A percentile compares a stretch with the other conserved stretches of the same genome.
phyloP scores from a whole-genome alignment of 2,113 vertebrate species.

The Aptenodytes patagonicus region DNA sequence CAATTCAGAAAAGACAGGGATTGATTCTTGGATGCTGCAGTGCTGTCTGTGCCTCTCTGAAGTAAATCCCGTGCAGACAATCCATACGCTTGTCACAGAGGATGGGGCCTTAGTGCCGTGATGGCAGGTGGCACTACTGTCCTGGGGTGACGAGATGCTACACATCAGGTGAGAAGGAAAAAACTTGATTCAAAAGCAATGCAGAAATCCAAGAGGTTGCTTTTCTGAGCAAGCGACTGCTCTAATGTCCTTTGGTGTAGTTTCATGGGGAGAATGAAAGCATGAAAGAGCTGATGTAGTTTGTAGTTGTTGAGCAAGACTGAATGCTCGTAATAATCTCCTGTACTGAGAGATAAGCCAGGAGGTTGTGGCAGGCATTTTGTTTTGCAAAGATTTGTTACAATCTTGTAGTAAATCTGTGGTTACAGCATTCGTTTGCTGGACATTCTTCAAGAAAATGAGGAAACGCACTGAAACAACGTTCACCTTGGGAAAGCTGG shows the following conservation, averaged over 20 bases:
- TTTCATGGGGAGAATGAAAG: neutral
- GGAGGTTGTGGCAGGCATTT: neutral
- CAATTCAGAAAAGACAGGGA: neutral
- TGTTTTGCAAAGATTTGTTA: neutral
- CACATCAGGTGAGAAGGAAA: neutral
- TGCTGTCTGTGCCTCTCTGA: neutral
- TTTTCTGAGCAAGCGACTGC: neutral
- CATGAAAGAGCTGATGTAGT: neutral
- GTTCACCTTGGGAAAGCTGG: neutral
- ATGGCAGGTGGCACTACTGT: neutral
- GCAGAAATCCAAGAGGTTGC: neutral
- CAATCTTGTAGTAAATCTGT: neutral
- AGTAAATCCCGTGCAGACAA: neutral
- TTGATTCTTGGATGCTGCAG: neutral
- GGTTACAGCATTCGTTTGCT: neutral
- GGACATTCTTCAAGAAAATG: neutral
- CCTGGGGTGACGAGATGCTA: neutral
- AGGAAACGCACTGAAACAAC: neutral
- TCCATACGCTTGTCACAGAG: neutral
- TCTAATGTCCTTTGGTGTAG: neutral
- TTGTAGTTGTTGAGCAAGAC: neutral
- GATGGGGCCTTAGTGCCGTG: neutral
- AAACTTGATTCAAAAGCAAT: neutral
- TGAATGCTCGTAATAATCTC: neutral
- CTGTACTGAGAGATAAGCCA: neutral